Conservation (phyloP, 2,888 invertebrate species). For the Aphidoletes aphidimyza region DNA sequence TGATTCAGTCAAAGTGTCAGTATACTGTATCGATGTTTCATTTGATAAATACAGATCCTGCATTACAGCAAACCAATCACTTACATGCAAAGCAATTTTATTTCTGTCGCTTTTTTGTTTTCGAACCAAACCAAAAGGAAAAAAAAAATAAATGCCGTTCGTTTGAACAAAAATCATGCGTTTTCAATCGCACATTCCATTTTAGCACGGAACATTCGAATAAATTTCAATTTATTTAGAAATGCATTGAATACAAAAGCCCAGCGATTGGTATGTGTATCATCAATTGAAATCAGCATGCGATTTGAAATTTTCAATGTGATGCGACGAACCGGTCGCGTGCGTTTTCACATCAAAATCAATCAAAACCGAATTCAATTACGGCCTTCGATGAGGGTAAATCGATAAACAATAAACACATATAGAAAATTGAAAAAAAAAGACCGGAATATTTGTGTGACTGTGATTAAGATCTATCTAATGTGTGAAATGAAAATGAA, state of each 20-base stretch:
- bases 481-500: constrained; percentile 21
- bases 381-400: not conserved
- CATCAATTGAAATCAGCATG: constrained; percentile 53
- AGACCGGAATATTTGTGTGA: not conserved
- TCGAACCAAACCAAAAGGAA: no score
- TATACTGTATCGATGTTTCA: no score
- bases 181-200: not conserved
- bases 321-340: constrained; percentile 28
- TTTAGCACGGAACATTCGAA: not conserved
- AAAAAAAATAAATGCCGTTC: no score
- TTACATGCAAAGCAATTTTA: not conserved
- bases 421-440: not conserved
- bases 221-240: constrained; percentile 45
- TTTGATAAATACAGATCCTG: no score
- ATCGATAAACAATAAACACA: no score
- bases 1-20: no score
- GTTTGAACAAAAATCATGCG: no score
- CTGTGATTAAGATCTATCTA: constrained; percentile 53
- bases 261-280: not conserved
- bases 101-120: not conserved
- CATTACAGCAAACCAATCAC: not conserved
- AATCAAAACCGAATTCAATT: constrained; percentile 50
- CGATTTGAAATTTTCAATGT: constrained; percentile 21
- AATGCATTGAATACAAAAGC: constrained; percentile 12
- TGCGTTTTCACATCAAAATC: constrained; percentile 49